Base-by-base conservation (phyloP, 2,888 invertebrate species). In the Synergus japonicus region DNA sequence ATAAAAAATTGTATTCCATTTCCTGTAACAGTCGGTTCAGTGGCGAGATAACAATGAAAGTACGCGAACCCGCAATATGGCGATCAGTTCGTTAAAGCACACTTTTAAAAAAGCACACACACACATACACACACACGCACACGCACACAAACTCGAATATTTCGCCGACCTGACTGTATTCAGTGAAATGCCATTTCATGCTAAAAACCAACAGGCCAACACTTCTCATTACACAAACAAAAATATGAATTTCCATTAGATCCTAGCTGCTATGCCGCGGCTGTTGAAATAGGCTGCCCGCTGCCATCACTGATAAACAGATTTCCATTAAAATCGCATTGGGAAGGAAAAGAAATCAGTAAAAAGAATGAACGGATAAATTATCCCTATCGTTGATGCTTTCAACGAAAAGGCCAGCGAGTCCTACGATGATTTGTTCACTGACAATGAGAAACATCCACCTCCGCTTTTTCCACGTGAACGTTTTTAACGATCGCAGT, bases 211-310 rank as follows among this genome's bases (percentile, higher is more conserved):
- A 54, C 41, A 49, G 37, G 37, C 37, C 37, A 37, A 37, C 18
- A 43, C 18, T 15, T 4, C 46, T 69, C 18, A 49, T 54, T 58
- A 73, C 41, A 41, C 54, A 73, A 73, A 54, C 18, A 58, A 73
- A 73, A 73, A 41, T 82, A 78, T 76, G 77, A 84, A 76, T 76
- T 80, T 88, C 88, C 87, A 87, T 90, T 90, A 90, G 89, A 89
- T 83, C 85, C 89, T 89, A 90, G 89, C 88, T 90, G 90, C 89
- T 90, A 91, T 89, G 89, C 88, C 88, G 90, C 91, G 89, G 89
- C 90, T 90, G 90, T 88, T 89, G 86, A 88, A 87, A 90, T 89
- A 88, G 89, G 88, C 89, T 91, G 90, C 89, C 88, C 88, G 89
- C 90, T 91, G 91, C 90, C 89, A 89, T 86, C 89, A 91, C 90